Conservation (phyloP, 2,888 invertebrate species). For the Orthonevra nobilis region DNA sequence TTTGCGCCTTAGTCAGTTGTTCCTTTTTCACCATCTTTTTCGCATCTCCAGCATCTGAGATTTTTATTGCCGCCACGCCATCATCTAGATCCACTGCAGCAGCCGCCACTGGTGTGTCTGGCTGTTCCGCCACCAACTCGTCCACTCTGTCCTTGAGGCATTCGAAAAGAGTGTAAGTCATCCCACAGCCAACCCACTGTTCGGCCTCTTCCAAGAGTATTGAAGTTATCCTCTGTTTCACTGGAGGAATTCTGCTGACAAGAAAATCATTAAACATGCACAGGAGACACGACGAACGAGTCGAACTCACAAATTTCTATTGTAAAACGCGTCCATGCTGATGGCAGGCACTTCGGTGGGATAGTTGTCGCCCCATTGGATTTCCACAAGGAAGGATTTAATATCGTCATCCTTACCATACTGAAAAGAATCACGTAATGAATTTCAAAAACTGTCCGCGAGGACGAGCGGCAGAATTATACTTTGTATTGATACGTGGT, state of each 20-base stretch:
- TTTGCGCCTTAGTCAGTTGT: conserved; percentile 94
- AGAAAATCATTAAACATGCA: not conserved
- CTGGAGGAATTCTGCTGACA: conserved; percentile 82
- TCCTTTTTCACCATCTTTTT: conserved; percentile 87
- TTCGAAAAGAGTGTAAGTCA: conserved; percentile 97
- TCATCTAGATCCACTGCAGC: conserved; percentile 74
- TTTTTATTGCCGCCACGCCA: conserved; percentile 76
- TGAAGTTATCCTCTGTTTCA: conserved; percentile 86
- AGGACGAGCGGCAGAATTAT: conserved; percentile 43
- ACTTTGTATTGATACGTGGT: conserved; percentile 96
- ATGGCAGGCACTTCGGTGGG: conserved; percentile 90
- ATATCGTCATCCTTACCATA: conserved; percentile 89
- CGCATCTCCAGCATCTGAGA: conserved; percentile 75
- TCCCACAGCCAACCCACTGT: conserved; percentile 92
- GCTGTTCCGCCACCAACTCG: conserved; percentile 87
- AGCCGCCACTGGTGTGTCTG: conserved; percentile 80
- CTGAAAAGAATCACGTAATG: conserved; percentile 80
- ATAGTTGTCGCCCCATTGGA: conserved; percentile 92
- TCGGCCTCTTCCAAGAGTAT: conserved; percentile 87
- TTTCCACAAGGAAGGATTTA: conserved; percentile 92
- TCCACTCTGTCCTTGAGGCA: conserved; percentile 91
- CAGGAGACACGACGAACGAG: not conserved
- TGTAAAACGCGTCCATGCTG: conserved; percentile 95
- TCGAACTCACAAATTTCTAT: conserved; percentile 91
- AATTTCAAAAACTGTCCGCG: not conserved